Conservation (phyloP, 1,140 invertebrate genomes). For the Liolophura sinensis region DNA sequence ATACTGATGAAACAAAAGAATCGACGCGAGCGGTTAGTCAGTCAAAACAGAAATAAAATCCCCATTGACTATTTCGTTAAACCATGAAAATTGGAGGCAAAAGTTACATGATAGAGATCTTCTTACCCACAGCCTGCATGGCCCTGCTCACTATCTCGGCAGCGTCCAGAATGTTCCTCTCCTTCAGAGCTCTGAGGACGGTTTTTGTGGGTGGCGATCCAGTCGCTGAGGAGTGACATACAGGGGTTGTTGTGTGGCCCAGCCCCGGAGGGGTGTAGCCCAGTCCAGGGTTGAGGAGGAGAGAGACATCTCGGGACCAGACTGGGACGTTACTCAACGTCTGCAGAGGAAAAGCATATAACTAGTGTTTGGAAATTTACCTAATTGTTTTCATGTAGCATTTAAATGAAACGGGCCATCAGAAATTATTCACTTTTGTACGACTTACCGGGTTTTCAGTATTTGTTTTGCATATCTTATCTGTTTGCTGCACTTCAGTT, state of each 20-base stretch:
- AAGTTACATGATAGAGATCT: no score
- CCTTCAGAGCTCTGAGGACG: slow-evolving; percentile 36
- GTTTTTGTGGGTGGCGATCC: slow-evolving; percentile 50
- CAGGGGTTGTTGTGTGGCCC: slow-evolving; percentile 47
- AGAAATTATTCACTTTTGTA: background rate
- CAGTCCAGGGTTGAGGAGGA: slow-evolving; percentile 42
- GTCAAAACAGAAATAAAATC: no score
- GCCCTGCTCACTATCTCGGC: slow-evolving; percentile 46
- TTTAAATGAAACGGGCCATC: background rate
- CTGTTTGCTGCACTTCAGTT: no score
- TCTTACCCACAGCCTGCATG: slow-evolving; percentile 43
- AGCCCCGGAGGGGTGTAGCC: slow-evolving; percentile 43
- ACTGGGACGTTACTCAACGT: slow-evolving; percentile 45
- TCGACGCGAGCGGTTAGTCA: no score
- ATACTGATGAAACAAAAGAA: no score
- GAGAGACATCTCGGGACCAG: slow-evolving; percentile 47
- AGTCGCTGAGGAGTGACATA: slow-evolving; percentile 50
- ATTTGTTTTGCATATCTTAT: no score
- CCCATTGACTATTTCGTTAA: no score
- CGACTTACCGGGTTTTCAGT: no score
- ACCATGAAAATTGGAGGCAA: no score
- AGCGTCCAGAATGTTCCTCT: slow-evolving; percentile 45
- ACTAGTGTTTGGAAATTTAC: no score
- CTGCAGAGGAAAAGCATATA: slow-evolving; percentile 24
- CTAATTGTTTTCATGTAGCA: no score